These are phyloP conservation scores for Sicus ferrugineus DNA, from an alignment of 2,888 invertebrate genomes.

Conservation along the genomic window DNA sequence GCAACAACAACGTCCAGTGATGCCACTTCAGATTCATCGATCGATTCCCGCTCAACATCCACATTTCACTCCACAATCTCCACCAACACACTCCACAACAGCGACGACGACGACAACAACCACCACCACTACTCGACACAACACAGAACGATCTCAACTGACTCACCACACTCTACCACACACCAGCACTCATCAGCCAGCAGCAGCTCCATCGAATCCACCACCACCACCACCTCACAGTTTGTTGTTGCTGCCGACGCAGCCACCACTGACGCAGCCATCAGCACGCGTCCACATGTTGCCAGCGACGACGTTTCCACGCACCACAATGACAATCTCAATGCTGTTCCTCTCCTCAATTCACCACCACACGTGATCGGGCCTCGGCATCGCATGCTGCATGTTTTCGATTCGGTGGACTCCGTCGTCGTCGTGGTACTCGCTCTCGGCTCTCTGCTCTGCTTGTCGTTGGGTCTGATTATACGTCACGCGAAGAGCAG, in stretches of 20 bases:
- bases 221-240: neutral
- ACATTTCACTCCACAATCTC: neutral
- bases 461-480: constrained; percentile 40
- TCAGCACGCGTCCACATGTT: neutral
- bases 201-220: neutral
- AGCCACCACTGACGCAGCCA: neutral
- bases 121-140: too few species aligned
- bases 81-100: neutral
- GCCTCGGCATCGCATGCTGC: constrained; percentile 21
- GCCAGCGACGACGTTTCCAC: neutral
- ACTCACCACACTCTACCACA: constrained; percentile 4
- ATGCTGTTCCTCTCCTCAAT: neutral
- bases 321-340: neutral
- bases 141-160: constrained; percentile 20
- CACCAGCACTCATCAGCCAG: neutral
- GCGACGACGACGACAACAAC: neutral
- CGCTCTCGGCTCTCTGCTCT: constrained; percentile 38
- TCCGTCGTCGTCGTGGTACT: constrained; percentile 40
- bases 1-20: constrained; percentile 17
- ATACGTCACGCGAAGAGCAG: constrained; percentile 42
- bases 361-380: neutral
- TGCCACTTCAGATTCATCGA: constrained; percentile 5
- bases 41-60: neutral
- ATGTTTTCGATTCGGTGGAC: constrained; percentile 39
- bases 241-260: neutral